These are phyloP conservation scores for Grapholita molesta DNA, from an alignment of 1,140 invertebrate species.

Conservation along the genomic window DNA sequence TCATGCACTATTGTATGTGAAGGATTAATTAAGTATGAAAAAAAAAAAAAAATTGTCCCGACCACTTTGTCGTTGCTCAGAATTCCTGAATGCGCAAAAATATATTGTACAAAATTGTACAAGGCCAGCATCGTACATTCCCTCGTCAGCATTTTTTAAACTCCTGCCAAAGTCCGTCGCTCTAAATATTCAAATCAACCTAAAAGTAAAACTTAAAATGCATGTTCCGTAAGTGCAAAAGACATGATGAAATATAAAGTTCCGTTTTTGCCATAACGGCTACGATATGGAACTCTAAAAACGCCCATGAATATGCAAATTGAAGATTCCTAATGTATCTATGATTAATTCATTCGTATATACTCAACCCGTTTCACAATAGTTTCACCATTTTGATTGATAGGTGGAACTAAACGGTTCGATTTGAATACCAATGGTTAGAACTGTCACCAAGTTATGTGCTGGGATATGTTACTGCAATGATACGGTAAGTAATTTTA, in stretches of 20 bases:
- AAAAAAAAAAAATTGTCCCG: too few relatives aligned
- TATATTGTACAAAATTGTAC: too few relatives aligned
- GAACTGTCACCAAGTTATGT: not conserved
- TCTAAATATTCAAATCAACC: too few relatives aligned
- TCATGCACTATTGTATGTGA: too few relatives aligned
- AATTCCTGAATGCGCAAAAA: too few relatives aligned
- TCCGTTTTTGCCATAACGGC: not conserved
- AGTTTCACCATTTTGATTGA: conserved; percentile 11
- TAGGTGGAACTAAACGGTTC: not conserved
- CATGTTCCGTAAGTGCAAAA: not conserved
- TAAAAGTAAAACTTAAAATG: too few relatives aligned
- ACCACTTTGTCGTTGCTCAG: too few relatives aligned
- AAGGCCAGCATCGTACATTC: too few relatives aligned
- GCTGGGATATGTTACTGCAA: not conserved
- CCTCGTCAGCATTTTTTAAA: too few relatives aligned
- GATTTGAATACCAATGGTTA: not conserved
- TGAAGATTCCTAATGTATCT: not conserved
- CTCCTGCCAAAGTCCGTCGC: too few relatives aligned
- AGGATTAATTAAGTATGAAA: too few relatives aligned
- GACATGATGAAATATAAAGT: not conserved
- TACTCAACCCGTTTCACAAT: conserved; percentile 1
- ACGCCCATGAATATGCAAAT: not conserved
- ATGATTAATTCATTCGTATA: conserved; percentile 6
- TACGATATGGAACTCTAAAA: not conserved
- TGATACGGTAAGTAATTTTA: not conserved